Conservation (phyloP, 2,797 vertebrate genomes). For the Dermochelys coriacea region DNA sequence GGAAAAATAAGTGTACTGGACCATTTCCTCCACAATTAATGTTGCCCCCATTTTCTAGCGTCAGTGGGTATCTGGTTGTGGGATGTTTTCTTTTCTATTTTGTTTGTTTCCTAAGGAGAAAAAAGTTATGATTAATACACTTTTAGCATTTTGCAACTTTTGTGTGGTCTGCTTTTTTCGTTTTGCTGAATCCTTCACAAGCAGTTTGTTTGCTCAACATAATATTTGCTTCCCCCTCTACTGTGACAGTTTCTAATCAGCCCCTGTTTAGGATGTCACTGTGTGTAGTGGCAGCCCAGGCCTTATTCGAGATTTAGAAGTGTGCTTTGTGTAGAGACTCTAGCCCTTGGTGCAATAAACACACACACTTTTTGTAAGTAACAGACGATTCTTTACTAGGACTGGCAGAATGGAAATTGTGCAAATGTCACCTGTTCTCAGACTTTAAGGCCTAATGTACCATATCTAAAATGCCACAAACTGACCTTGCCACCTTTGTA, state of each 20-base stretch:
- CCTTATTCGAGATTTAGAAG: neutral
- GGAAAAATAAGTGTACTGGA: conserved; percentile 47
- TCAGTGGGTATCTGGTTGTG: conserved; percentile 58
- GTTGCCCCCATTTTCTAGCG: conserved; percentile 26
- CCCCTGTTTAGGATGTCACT: neutral
- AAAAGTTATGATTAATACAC: conserved; percentile 70
- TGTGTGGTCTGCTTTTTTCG: neutral
- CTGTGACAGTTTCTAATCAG: neutral
- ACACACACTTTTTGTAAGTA: neutral
- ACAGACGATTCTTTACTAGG: neutral
- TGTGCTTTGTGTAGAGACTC: neutral
- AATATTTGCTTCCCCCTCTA: neutral
- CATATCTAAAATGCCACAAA: neutral
- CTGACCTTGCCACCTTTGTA: neutral
- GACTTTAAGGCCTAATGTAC: neutral
- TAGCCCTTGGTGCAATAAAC: neutral
- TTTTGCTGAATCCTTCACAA: neutral
- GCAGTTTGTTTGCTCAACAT: neutral
- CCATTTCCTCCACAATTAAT: conserved; percentile 56
- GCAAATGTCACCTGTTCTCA: neutral
- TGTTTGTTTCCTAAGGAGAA: conserved; percentile 57
- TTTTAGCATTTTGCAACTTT: conserved; percentile 69
- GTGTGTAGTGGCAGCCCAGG: neutral
- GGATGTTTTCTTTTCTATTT: conserved; percentile 58
- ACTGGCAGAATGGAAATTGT: neutral